Conservation (phyloP, 2,888 invertebrate species). For the Balanococcus diminutus region DNA sequence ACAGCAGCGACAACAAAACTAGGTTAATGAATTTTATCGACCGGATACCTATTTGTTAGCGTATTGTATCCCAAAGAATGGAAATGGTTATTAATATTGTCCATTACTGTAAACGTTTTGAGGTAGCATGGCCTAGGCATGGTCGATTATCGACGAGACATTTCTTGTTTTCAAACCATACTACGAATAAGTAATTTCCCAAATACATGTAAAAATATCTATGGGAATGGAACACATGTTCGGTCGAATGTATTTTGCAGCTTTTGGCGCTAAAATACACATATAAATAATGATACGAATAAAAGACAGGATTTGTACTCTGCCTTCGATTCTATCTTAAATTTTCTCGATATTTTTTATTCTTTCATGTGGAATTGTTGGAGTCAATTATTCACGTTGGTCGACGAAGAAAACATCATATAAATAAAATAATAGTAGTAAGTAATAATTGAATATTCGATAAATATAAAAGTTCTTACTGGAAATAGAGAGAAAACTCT, state of each 20-base stretch:
- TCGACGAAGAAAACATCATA: not conserved
- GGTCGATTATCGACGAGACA: not conserved
- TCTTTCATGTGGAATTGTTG: too few relatives aligned
- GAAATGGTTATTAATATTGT: conserved; percentile 39
- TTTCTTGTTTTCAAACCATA: not conserved
- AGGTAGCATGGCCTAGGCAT: not conserved
- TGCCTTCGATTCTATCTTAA: too few relatives aligned
- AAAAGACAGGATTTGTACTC: not conserved
- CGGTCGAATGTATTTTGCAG: not conserved
- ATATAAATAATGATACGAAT: not conserved
- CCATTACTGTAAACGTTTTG: not conserved
- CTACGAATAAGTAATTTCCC: not conserved
- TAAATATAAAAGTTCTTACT: not conserved
- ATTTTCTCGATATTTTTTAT: too few relatives aligned
- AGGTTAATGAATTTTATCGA: conserved; percentile 43
- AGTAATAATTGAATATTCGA: not conserved
- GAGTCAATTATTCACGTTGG: too few relatives aligned
- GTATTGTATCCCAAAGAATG: conserved; percentile 25
- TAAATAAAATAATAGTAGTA: too few relatives aligned
- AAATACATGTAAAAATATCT: conserved; percentile 10
- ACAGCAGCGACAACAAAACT: not conserved
- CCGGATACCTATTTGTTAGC: conserved; percentile 13
- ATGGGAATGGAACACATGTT: not conserved
- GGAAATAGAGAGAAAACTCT: not conserved
- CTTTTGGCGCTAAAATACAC: not conserved